Evolutionary conservation across 2,113 vertebrate genomes (phyloP).

Genomic region (Machaerirhynchus nigripectus): DNA sequence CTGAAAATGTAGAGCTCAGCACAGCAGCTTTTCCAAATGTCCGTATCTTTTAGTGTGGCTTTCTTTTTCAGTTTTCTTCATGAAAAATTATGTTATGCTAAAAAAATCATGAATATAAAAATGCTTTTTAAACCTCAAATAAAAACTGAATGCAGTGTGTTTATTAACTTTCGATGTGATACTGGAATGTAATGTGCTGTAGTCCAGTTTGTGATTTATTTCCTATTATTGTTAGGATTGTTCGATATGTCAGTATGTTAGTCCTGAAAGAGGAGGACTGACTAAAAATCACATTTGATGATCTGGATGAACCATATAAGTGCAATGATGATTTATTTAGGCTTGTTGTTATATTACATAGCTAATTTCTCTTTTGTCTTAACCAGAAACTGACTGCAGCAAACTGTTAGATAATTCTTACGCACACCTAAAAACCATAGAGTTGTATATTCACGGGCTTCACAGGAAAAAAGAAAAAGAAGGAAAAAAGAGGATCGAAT

Average conservation of each 20-base stretch:
- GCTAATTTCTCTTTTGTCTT: background rate
- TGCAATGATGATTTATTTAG: background rate
- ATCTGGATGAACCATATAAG: background rate
- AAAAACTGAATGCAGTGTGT: background rate
- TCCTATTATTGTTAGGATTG: background rate
- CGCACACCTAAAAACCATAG: background rate
- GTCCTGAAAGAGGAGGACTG: background rate
- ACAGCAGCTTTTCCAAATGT: background rate
- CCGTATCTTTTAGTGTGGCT: background rate
- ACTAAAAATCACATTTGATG: background rate
- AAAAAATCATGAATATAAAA: background rate
- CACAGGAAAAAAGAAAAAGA: background rate
- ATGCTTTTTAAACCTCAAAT: background rate
- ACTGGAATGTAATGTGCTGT: background rate
- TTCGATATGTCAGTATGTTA: background rate
- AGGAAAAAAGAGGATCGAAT: background rate
- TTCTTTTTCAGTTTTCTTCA: background rate
- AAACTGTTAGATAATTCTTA: background rate
- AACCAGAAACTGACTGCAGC: background rate
- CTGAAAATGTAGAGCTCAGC: background rate
- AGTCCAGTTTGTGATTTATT: background rate
- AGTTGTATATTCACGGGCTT: background rate
- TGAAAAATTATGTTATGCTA: background rate
- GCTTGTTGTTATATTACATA: background rate
- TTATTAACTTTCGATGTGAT: background rate